Evolutionary conservation across 2,888 invertebrate species (phyloP), one percentile per base, ranked within the genome.

Genomic region (Ceramica pisi): DNA sequence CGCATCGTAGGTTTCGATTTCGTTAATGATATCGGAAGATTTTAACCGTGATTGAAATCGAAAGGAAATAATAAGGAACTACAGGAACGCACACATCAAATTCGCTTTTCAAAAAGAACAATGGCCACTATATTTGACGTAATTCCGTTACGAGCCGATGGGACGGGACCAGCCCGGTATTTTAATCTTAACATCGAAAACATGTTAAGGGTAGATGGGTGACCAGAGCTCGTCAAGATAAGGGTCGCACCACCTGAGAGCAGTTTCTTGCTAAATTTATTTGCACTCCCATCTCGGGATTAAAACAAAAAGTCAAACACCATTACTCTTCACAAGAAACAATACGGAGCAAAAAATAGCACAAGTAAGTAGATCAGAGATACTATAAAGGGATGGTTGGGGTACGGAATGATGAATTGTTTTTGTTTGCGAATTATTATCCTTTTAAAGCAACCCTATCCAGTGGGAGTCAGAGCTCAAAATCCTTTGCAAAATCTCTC

Each of bases 1-100:
- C 94, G 92, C 93, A 93, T 94, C 93, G 94, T 91, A 93, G 95
- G 95, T 96, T 95, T 96, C 95, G 95, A 95, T 96, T 96, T 95
- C 95, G 92, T 93, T 95, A 94, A 95, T 94, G 95, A 95, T 95
- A 95, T 95, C 94, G 94, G 88, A 92, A 92, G 89, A 91, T 93
- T 92, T 91, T 92, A 92, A 94, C 93, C 91, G 88, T 86, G 86
- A 87, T 90, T 87, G 94, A 95, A 95, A 95, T 92, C 94, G 94
- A 95, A 95, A 95, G 93, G 93, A 93, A 93, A 92, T 92, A 85
- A 85, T 79, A 67, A 85, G 79, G 84, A 84, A 84, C 81, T 68
- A 75, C 46, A 75, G 71, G 56, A 69, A 78, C 64, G 66, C 75
- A 75, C 79, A 80, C 81, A 84, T 85, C 86, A 82, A 68, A 87